These are phyloP conservation scores for Agrotis puta DNA, from an alignment of 2,888 invertebrate species.

Conservation along the genomic window DNA sequence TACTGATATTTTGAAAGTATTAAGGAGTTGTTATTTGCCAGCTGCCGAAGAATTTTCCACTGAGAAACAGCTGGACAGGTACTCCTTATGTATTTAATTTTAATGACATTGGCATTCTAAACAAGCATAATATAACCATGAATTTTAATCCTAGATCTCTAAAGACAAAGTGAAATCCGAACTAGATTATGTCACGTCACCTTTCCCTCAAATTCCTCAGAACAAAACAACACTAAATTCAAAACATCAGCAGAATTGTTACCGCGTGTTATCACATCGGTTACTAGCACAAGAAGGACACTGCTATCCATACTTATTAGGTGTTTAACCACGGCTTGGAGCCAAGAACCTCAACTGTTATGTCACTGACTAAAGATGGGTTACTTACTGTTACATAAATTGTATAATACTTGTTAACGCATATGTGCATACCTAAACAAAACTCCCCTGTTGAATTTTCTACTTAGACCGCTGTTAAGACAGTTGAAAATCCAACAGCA, in stretches of 20 bases:
- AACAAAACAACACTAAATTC: not conserved
- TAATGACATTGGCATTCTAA: too few relatives aligned
- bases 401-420: constrained; percentile 49
- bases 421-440: too few relatives aligned
- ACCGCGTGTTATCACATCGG: constrained; percentile 39
- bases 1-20: not conserved
- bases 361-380: constrained; percentile 32
- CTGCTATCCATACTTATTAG: constrained; percentile 25
- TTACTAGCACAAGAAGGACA: constrained; percentile 25
- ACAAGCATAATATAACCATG: not conserved
- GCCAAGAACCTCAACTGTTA: constrained; percentile 44
- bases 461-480: too few relatives aligned
- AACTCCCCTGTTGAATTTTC: too few relatives aligned
- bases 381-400: constrained; percentile 35
- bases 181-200: constrained; percentile 13
- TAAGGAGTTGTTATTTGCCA: too few relatives aligned
- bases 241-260: constrained; percentile 8
- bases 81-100: too few relatives aligned
- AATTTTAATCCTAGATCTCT: not conserved
- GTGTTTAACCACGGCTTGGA: constrained; percentile 35
- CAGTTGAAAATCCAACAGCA: too few relatives aligned
- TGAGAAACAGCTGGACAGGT: too few relatives aligned
- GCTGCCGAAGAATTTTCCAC: too few relatives aligned
- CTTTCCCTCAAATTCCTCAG: not conserved
- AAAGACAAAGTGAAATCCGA: not conserved